Evolutionary conservation across 2,113 vertebrate species (phyloP).

Genomic region (Uropsilus gracilis): DNA sequence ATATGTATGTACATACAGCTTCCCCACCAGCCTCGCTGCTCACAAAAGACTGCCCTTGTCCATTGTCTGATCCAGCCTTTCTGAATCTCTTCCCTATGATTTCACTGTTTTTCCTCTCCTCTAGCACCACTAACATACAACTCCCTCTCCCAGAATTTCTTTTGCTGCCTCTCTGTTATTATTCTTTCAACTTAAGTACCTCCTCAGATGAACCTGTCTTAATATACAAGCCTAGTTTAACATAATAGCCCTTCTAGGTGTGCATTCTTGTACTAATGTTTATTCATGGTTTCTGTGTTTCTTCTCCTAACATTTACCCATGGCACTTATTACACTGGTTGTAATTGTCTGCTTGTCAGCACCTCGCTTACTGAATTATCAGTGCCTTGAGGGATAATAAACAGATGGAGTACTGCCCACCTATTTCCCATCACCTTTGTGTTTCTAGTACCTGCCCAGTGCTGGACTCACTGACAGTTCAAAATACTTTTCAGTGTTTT

Average conservation of each 20-base stretch:
- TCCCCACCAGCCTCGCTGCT: neutral
- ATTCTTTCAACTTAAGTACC: neutral
- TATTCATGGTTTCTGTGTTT: neutral
- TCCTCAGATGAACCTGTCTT: too few relatives aligned
- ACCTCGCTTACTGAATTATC: neutral
- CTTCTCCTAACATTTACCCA: too few relatives aligned
- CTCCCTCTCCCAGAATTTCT: neutral
- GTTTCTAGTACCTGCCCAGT: neutral
- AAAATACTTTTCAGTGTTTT: neutral
- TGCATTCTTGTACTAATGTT: neutral
- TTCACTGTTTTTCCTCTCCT: neutral
- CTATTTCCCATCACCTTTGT: neutral
- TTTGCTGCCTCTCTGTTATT: neutral
- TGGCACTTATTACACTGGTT: neutral
- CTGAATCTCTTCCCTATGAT: neutral
- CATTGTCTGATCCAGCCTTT: neutral
- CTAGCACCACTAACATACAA: neutral
- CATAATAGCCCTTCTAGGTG: neutral
- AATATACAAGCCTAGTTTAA: neutral
- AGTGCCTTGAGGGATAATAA: rapidly evolving
- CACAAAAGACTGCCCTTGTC: neutral
- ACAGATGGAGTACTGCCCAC: neutral
- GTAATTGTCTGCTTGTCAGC: neutral
- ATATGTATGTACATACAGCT: rapidly evolving
- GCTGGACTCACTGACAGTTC: neutral